phyloP scores from a whole-genome alignment of 2,797 vertebrate genomes.

The Halcyon chelicuti region DNA sequence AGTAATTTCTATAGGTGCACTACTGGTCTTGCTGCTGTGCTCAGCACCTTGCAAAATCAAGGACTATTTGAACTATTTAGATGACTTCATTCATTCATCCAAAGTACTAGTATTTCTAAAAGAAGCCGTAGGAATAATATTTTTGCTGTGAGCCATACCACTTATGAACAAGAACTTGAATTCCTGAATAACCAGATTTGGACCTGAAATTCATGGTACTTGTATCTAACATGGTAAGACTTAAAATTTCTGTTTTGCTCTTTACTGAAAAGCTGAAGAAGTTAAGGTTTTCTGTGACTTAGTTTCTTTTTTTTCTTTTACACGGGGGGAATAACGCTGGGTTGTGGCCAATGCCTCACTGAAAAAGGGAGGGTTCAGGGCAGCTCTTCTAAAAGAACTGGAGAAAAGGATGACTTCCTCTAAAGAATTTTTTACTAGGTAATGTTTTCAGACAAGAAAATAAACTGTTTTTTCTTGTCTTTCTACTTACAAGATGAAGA shows the following conservation, averaged over 20 bases:
- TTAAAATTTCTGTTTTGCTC: neutral
- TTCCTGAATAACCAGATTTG: neutral
- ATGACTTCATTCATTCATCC: neutral
- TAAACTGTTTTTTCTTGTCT: conserved; percentile 22
- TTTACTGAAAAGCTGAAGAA: neutral
- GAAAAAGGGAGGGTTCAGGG: neutral
- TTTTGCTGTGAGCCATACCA: neutral
- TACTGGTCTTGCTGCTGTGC: neutral
- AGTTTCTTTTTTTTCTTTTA: neutral
- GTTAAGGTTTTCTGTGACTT: neutral
- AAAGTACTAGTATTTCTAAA: neutral
- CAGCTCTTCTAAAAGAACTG: neutral
- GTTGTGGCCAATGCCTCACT: neutral
- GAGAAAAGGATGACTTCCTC: conserved; percentile 1
- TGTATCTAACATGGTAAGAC: neutral
- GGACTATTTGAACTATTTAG: neutral
- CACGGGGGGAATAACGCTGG: neutral
- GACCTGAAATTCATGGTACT: neutral
- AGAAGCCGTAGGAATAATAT: neutral
- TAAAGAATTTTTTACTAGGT: conserved; percentile 15
- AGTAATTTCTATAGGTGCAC: neutral
- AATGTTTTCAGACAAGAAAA: conserved; percentile 37
- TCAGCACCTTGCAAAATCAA: neutral
- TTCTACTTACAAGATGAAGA: neutral
- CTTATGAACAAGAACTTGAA: neutral